Evolutionary conservation across 2,888 invertebrate species (phyloP).

Genomic region (Anoplius nigerrimus): DNA sequence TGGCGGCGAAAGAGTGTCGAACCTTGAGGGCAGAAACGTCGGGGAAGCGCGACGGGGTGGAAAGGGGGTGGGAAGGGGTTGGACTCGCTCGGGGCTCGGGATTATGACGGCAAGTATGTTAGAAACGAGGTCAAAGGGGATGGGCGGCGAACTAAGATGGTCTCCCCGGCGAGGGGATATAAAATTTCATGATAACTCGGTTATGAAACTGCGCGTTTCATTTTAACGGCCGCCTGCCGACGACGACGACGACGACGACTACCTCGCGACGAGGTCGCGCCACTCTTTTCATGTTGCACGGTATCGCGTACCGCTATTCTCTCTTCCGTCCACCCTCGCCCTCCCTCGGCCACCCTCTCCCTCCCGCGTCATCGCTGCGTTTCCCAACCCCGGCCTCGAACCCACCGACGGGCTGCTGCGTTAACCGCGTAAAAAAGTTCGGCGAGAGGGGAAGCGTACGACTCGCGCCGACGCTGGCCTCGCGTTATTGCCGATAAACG

Average conservation of each 20-base stretch:
- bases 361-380: too few relatives aligned
- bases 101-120: slow-evolving; percentile 51
- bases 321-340: background rate
- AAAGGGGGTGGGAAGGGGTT: slow-evolving; percentile 7
- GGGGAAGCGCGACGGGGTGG: slow-evolving; percentile 3
- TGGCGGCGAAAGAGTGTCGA: slow-evolving; percentile 30
- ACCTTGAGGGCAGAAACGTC: slow-evolving; percentile 24
- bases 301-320: background rate
- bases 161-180: slow-evolving; percentile 46
- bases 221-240: slow-evolving; percentile 27
- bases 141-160: slow-evolving; percentile 43
- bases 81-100: slow-evolving; percentile 13
- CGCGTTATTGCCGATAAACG: too few relatives aligned
- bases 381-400: too few relatives aligned
- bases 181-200: slow-evolving; percentile 55
- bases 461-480: too few relatives aligned
- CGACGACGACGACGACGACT: too few relatives aligned
- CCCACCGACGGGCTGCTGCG: too few relatives aligned
- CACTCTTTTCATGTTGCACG: background rate
- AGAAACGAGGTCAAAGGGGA: slow-evolving; percentile 54
- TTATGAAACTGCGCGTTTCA: slow-evolving; percentile 50
- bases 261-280: background rate
- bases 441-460: too few relatives aligned
- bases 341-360: too few relatives aligned
- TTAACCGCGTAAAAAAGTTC: too few relatives aligned